Conservation (phyloP, 2,113 vertebrate genomes). For the Strigops habroptila region DNA sequence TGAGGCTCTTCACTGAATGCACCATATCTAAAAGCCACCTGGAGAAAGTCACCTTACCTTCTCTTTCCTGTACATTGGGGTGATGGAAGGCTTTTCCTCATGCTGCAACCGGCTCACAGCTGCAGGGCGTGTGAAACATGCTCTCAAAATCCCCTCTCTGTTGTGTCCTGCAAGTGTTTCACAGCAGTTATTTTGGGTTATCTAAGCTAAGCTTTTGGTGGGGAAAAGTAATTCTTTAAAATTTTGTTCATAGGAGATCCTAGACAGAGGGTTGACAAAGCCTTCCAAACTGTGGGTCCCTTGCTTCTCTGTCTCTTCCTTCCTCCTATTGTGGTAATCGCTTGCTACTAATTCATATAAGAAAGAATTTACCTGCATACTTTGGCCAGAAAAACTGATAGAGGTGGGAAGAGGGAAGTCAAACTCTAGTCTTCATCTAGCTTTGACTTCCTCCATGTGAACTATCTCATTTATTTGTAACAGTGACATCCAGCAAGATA, state of each 20-base stretch:
- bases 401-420: not conserved
- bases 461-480: not conserved
- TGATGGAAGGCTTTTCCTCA: slow-evolving; percentile 68
- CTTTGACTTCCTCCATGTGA: not conserved
- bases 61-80: slow-evolving; percentile 56
- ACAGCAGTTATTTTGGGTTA: not conserved
- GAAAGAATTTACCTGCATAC: not conserved
- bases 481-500: not conserved
- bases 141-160: not conserved
- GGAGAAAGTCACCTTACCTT: slow-evolving; percentile 68
- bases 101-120: slow-evolving; percentile 68
- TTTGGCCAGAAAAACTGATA: not conserved
- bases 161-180: slow-evolving; percentile 6
- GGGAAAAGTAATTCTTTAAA: not conserved
- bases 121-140: not conserved
- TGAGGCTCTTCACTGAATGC: not conserved
- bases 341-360: not conserved
- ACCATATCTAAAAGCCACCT: not conserved
- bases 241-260: not conserved
- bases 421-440: not conserved
- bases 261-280: not conserved
- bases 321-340: not conserved
- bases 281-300: not conserved
- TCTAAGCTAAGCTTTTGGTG: not conserved
- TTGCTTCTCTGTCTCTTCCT: not conserved